Base-by-base conservation (phyloP, 2,113 vertebrate species). In the Ptychochromis oligacanthus region DNA sequence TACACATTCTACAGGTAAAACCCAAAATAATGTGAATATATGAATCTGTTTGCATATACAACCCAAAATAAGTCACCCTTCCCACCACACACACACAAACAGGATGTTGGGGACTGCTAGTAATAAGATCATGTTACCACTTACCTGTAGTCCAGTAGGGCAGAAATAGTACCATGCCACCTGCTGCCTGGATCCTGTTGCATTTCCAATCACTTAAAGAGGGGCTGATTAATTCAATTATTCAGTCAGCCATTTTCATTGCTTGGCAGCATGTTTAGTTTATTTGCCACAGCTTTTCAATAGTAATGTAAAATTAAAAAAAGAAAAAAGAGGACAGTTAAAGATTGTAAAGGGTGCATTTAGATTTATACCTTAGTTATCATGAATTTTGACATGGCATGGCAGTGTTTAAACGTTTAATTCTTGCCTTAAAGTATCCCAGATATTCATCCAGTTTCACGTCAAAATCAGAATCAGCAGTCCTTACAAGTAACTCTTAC, bases 181-280 rank as follows among this genome's bases (percentile, higher is more conserved):
- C 95, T 96, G 95, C 92, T 89, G 91, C 90, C 91, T 75, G 88
- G 95, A 94, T 96, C 95, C 90, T 90, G 92, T 96, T 96, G 90
- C 94, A 88, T 94, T 95, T 95, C 94, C 93, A 95, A 95, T 95
- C 93, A 93, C 94, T 95, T 95, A 94, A 94, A 93, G 93, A 94
- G 94, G 88, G 83, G 75, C 87, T 84, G 92, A 93, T 95, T 94
- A 93, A 94, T 94, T 95, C 88, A 95, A 95, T 96, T 94, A 95
- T 96, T 95, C 94, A 94, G 84, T 83, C 89, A 90, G 92, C 83
- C 91, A 94, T 94, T 95, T 95, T 93, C 93, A 91, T 89, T 83
- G 90, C 90, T 93, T 91, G 77, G 89, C 77, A 67, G 74, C 75
- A 85, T 84, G 84, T 91, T 87, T 87, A 81, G 61, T 85, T 84